phyloP scores from a whole-genome alignment of 53 echinoderm and acorn worm genomes.

The Luidia sarsii region DNA sequence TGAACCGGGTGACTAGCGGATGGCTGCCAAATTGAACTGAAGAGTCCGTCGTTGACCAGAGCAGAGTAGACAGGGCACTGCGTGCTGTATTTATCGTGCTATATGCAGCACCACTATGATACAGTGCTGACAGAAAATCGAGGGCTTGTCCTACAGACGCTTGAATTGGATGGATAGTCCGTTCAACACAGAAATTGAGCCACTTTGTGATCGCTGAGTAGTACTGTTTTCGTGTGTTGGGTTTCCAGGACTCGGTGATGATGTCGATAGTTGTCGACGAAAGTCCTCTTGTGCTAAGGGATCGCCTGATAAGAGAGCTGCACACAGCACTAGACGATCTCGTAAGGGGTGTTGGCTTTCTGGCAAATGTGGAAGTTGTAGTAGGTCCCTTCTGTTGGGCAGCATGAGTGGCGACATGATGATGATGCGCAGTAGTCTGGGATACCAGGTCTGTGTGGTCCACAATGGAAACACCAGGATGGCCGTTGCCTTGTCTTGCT shows the following conservation, averaged over 20 bases:
- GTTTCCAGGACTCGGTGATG: neutral
- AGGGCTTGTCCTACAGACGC: neutral
- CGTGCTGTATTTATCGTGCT: neutral
- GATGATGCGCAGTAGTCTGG: neutral
- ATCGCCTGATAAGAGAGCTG: neutral
- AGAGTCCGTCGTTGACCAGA: neutral
- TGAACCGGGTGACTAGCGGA: neutral
- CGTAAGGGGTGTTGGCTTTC: neutral
- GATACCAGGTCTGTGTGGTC: slow-evolving; percentile 6
- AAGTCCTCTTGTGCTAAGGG: neutral
- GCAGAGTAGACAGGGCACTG: neutral
- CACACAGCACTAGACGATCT: neutral
- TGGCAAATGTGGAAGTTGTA: slow-evolving; percentile 16
- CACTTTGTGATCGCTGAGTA: neutral
- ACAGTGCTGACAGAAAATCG: neutral
- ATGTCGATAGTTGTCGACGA: slow-evolving; percentile 2
- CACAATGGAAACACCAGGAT: slow-evolving; percentile 6
- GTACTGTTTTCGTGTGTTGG: neutral
- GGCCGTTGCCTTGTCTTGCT: neutral
- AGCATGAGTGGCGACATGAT: neutral
- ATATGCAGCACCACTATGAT: neutral
- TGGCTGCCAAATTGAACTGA: neutral
- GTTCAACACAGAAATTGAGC: neutral
- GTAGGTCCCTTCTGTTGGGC: neutral
- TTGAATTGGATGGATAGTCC: slow-evolving; percentile 2